phyloP scores from a whole-genome alignment of 2,797 vertebrate species.

The Chromobotia macracanthus region DNA sequence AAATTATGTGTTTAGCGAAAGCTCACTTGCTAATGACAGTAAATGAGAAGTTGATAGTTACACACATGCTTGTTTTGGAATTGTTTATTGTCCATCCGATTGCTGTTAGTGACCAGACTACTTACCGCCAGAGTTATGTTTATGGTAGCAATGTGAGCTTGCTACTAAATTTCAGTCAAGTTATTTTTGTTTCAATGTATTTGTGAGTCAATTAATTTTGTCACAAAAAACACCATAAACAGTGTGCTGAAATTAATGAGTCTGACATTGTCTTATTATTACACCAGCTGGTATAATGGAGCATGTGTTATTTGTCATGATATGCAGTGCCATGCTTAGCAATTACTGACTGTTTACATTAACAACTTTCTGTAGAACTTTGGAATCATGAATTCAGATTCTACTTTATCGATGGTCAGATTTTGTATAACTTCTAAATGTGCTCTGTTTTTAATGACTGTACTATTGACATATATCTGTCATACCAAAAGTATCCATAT shows the following conservation, averaged over 20 bases:
- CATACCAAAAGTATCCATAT: not conserved
- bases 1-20: not conserved
- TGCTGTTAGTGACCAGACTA: slow-evolving; percentile 55
- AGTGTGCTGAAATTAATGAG: slow-evolving; percentile 98
- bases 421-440: not conserved
- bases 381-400: slow-evolving; percentile 12
- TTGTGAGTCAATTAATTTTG: slow-evolving; percentile 98
- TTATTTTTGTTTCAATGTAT: slow-evolving; percentile 99
- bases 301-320: slow-evolving; percentile 99
- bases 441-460: not conserved
- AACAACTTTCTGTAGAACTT: slow-evolving; percentile 81
- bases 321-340: slow-evolving; percentile 92
- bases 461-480: not conserved
- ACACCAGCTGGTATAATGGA: slow-evolving; percentile 96
- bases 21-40: slow-evolving; percentile 26
- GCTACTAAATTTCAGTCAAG: slow-evolving; percentile 89
- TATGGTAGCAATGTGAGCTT: slow-evolving; percentile 84
- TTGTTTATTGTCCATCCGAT: slow-evolving; percentile 60
- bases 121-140: slow-evolving; percentile 74
- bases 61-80: slow-evolving; percentile 45
- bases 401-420: not conserved
- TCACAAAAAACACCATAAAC: slow-evolving; percentile 96
- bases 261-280: slow-evolving; percentile 97
- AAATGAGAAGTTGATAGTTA: slow-evolving; percentile 44
- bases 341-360: slow-evolving; percentile 91